Evolutionary conservation across 2,888 invertebrate species (phyloP).

Genomic region (Acanthoscelides obtectus): DNA sequence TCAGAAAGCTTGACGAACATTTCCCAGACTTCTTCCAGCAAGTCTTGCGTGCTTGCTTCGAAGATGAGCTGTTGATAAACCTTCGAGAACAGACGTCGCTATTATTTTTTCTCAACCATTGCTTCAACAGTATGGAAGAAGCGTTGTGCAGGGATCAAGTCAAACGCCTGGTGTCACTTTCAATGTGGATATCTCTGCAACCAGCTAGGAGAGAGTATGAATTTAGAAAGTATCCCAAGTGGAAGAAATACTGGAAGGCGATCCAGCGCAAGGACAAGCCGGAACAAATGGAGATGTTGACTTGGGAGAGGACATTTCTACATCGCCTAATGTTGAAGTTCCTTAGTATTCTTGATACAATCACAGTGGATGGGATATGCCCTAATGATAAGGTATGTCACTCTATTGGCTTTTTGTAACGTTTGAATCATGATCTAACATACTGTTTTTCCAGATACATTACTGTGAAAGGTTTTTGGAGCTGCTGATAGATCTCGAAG

Average conservation of each 20-base stretch:
- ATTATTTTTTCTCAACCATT: constrained; percentile 89
- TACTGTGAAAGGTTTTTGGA: constrained; percentile 96
- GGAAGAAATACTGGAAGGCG: constrained; percentile 88
- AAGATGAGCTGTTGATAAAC: constrained; percentile 52
- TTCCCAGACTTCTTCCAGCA: constrained; percentile 81
- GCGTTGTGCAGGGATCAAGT: constrained; percentile 86
- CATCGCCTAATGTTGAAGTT: constrained; percentile 84
- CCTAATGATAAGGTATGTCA: constrained; percentile 55
- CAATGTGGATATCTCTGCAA: constrained; percentile 90
- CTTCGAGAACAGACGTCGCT: constrained; percentile 81
- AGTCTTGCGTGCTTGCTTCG: constrained; percentile 70
- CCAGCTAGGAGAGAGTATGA: constrained; percentile 80
- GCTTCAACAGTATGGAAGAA: constrained; percentile 97
- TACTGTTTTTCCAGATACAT: constrained; percentile 49
- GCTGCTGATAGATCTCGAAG: constrained; percentile 92
- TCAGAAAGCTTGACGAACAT: constrained; percentile 70
- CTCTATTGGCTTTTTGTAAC: background rate
- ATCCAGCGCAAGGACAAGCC: constrained; percentile 81
- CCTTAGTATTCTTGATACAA: constrained; percentile 70
- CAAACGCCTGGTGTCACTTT: constrained; percentile 83
- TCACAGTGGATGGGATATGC: constrained; percentile 60
- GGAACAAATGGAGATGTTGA: constrained; percentile 61
- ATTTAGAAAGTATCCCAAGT: constrained; percentile 79
- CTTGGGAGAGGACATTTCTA: constrained; percentile 85
- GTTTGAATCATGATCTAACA: background rate